Conservation (phyloP, 2,113 vertebrate genomes). For the Rattus rattus region DNA sequence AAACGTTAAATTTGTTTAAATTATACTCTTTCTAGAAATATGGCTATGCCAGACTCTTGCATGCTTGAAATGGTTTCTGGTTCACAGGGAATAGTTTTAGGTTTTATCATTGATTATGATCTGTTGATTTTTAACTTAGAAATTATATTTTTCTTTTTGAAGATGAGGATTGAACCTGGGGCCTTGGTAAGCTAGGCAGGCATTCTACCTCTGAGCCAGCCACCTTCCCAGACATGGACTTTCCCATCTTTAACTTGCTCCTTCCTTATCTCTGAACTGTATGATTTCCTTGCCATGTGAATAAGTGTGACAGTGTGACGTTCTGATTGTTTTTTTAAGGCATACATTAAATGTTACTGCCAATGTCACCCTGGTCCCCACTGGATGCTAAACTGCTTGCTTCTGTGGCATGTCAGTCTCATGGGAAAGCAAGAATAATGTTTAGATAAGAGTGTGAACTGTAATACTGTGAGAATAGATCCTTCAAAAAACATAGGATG, state of each 20-base stretch:
- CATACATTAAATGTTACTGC: not conserved
- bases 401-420: not conserved
- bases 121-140: not conserved
- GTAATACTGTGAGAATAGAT: constrained; percentile 7
- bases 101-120: not conserved
- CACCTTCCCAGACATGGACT: not conserved
- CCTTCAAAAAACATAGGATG: constrained; percentile 21
- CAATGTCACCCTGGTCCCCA: rapidly evolving
- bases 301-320: not conserved
- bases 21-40: not conserved
- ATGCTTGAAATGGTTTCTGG: not conserved
- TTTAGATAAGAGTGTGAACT: not conserved
- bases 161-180: not conserved
- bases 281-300: not conserved
- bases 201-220: not conserved
- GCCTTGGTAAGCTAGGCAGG: not conserved
- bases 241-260: constrained; percentile 20
- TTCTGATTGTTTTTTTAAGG: not conserved
- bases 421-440: constrained; percentile 33
- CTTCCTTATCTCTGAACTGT: constrained; percentile 19
- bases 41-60: not conserved
- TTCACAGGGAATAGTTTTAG: not conserved
- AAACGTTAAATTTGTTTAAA: constrained; percentile 55
- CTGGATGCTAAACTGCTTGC: not conserved
- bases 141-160: not conserved